phyloP scores from a whole-genome alignment of 2,113 vertebrate species.

The Labeo rohita region DNA sequence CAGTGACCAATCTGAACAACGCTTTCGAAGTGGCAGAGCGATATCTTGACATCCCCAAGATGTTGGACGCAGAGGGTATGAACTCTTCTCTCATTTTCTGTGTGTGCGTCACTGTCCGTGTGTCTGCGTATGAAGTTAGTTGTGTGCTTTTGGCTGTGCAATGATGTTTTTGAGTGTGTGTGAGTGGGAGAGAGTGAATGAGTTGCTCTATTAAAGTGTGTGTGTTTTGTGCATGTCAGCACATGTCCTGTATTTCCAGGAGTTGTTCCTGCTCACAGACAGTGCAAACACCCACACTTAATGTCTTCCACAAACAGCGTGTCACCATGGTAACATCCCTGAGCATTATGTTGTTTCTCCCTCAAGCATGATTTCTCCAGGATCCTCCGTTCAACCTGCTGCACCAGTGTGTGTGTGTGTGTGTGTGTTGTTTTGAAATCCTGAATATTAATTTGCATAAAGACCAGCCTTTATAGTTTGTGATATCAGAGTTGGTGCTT shows the following conservation, averaged over 20 bases:
- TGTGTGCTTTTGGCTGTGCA: neutral
- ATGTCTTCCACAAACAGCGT: slow-evolving; percentile 21
- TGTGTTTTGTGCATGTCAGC: slow-evolving; percentile 3
- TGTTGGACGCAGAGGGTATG: slow-evolving; percentile 89
- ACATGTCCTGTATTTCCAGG: slow-evolving; percentile 32
- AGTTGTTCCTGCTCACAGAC: slow-evolving; percentile 19
- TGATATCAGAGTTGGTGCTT: neutral
- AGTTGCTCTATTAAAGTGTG: neutral
- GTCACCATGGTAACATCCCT: neutral
- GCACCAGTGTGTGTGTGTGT: neutral
- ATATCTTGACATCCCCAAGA: slow-evolving; percentile 85
- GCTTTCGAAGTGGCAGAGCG: slow-evolving; percentile 84
- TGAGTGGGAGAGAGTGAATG: neutral
- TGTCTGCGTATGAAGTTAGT: neutral
- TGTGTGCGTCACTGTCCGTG: neutral
- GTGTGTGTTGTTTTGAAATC: neutral
- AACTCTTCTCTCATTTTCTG: neutral
- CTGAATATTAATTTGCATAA: neutral
- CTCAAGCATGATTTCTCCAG: slow-evolving; percentile 5
- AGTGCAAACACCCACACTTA: slow-evolving; percentile 18
- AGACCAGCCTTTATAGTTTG: neutral
- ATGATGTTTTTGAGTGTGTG: neutral
- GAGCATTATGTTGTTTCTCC: slow-evolving; percentile 27
- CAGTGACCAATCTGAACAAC: slow-evolving; percentile 82
- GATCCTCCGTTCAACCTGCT: slow-evolving; percentile 14